Evolutionary conservation across 2,797 vertebrate genomes (phyloP).

Genomic region (Gallinago solitaria): DNA sequence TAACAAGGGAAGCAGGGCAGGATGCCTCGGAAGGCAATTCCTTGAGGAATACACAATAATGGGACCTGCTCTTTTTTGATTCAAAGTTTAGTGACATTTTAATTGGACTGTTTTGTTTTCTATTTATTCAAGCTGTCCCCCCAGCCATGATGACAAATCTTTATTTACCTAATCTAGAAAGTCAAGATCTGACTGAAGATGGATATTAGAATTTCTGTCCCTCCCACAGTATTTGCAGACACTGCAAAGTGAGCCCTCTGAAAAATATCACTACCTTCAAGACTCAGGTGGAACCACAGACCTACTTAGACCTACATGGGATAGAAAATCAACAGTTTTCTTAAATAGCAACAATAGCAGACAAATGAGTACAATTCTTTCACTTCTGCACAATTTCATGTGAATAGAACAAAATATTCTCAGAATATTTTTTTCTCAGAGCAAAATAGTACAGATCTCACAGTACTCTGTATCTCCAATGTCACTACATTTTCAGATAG

Average conservation of each 20-base stretch:
- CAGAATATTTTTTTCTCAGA: too few relatives aligned
- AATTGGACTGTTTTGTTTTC: background rate
- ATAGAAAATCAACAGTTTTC: background rate
- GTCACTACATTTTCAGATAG: background rate
- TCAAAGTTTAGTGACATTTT: background rate
- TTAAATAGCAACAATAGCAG: background rate
- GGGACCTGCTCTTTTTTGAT: background rate
- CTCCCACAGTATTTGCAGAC: background rate
- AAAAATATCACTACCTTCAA: background rate
- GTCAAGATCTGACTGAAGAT: background rate
- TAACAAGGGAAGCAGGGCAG: background rate
- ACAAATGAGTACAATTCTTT: background rate
- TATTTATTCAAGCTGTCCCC: background rate
- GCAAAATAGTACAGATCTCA: background rate
- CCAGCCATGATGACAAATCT: fast-evolving
- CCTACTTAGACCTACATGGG: too few relatives aligned
- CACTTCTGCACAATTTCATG: background rate
- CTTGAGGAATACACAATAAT: background rate
- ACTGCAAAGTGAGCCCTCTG: background rate
- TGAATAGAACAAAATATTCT: background rate
- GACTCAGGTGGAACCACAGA: background rate
- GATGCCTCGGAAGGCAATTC: background rate
- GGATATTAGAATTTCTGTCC: background rate
- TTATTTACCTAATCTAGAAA: background rate
- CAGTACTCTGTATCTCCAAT: background rate